A percentile compares a stretch with the other conserved stretches of the same genome.
phyloP scores from a whole-genome alignment of 2,888 invertebrate species.

The Protodeltote pygarga region DNA sequence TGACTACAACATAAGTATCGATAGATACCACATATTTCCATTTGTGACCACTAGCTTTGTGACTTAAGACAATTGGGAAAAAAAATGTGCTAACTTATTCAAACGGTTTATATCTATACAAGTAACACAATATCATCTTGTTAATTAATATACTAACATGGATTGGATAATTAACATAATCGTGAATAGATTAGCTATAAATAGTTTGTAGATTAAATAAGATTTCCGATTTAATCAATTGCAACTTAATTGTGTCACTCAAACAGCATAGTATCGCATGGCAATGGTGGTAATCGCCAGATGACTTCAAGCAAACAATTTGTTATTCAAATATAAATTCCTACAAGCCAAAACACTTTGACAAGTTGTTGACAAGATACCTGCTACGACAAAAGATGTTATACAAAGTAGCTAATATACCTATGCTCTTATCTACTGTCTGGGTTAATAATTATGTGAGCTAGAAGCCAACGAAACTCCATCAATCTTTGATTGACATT shows the following conservation, averaged over 20 bases:
- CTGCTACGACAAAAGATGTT: constrained; percentile 53
- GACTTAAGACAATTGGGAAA: no score
- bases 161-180: constrained; percentile 45
- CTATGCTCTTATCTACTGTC: constrained; percentile 24
- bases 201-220: constrained; percentile 36
- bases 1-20: constrained; percentile 14
- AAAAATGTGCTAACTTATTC: constrained; percentile 16
- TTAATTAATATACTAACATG: constrained; percentile 44
- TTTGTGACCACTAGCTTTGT: no score
- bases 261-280: constrained; percentile 41
- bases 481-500: constrained; percentile 41
- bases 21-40: no score
- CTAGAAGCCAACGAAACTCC: constrained; percentile 21
- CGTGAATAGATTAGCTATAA: constrained; percentile 40
- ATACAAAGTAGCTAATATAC: constrained; percentile 40
- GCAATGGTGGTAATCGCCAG: constrained; percentile 39
- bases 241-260: constrained; percentile 52
- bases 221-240: constrained; percentile 39
- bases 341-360: constrained; percentile 56
- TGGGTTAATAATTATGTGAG: constrained; percentile 26
- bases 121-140: constrained; percentile 43
- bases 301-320: constrained; percentile 56
- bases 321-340: constrained; percentile 63
- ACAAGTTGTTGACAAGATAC: constrained; percentile 58
- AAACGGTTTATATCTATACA: constrained; percentile 23